phyloP scores from a whole-genome alignment of 2,113 vertebrate species.

The Larimichthys polyactis region DNA sequence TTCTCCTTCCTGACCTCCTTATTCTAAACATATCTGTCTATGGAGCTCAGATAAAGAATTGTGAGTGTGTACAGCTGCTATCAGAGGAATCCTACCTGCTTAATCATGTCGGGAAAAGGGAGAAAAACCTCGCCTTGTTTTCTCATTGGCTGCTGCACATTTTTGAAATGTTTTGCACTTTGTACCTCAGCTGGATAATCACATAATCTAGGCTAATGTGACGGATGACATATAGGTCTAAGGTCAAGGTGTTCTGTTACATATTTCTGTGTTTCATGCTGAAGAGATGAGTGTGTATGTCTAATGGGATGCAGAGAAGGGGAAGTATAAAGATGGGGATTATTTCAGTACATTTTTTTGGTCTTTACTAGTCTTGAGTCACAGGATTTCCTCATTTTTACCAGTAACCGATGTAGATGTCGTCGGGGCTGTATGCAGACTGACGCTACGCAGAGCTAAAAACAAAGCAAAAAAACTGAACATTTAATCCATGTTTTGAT shows the following conservation, averaged over 20 bases:
- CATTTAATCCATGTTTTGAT: not conserved
- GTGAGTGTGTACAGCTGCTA: not conserved
- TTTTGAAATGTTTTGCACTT: constrained; percentile 19
- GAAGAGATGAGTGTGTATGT: not conserved
- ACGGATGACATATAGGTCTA: not conserved
- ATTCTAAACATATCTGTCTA: not conserved
- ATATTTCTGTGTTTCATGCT: constrained; percentile 1
- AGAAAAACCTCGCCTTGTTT: not conserved
- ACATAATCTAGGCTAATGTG: constrained; percentile 16
- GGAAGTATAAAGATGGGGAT: not conserved
- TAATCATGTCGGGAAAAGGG: not conserved
- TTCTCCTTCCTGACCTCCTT: not conserved
- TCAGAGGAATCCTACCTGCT: not conserved
- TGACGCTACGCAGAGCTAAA: not conserved
- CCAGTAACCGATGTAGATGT: too few relatives aligned
- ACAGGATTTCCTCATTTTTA: not conserved
- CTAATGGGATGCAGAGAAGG: not conserved
- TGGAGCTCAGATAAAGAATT: constrained; percentile 1
- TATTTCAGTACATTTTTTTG: not conserved
- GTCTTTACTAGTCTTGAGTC: not conserved
- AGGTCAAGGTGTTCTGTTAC: not conserved
- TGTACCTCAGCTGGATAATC: constrained; percentile 16
- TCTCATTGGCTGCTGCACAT: constrained; percentile 4
- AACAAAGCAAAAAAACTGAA: not conserved
- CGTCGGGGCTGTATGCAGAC: too few relatives aligned